Conservation (phyloP, 2,797 vertebrate species). For the Lacerta bilineata region DNA sequence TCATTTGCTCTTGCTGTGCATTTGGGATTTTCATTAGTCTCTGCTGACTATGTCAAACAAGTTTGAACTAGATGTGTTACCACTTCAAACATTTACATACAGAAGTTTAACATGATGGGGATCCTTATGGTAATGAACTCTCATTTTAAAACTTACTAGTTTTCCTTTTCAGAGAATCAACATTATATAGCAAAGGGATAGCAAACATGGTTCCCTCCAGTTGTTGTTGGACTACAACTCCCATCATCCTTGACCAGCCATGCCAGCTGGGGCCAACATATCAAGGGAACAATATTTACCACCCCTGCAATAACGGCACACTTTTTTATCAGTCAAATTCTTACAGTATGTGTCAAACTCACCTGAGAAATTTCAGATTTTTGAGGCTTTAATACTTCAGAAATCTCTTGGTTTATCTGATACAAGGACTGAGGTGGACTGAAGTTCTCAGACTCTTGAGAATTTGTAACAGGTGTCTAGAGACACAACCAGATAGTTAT, state of each 20-base stretch:
- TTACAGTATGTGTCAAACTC: conserved; percentile 31
- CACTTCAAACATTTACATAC: conserved; percentile 49
- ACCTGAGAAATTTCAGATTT: conserved; percentile 71
- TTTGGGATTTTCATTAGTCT: conserved; percentile 71
- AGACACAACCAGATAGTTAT: conserved; percentile 10
- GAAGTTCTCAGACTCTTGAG: conserved; percentile 69
- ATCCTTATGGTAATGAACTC: conserved; percentile 3
- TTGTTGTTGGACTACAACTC: too few species aligned
- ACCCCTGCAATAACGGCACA: not conserved
- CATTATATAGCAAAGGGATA: not conserved
- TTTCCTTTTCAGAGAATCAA: not conserved
- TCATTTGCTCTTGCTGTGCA: conserved; percentile 79
- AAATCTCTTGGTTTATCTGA: conserved; percentile 60
- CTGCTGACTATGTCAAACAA: conserved; percentile 76
- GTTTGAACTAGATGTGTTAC: conserved; percentile 59
- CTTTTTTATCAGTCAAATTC: not conserved
- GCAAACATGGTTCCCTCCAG: too few species aligned
- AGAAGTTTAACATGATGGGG: conserved; percentile 13
- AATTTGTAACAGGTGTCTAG: conserved; percentile 56
- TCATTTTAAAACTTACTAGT: not conserved
- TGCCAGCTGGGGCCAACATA: too few species aligned
- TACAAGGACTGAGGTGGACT: conserved; percentile 62
- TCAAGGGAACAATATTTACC: not conserved
- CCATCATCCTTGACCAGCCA: too few species aligned
- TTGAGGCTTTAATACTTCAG: conserved; percentile 64